phyloP scores from a whole-genome alignment of 2,113 vertebrate genomes.

The Arizona elegans region DNA sequence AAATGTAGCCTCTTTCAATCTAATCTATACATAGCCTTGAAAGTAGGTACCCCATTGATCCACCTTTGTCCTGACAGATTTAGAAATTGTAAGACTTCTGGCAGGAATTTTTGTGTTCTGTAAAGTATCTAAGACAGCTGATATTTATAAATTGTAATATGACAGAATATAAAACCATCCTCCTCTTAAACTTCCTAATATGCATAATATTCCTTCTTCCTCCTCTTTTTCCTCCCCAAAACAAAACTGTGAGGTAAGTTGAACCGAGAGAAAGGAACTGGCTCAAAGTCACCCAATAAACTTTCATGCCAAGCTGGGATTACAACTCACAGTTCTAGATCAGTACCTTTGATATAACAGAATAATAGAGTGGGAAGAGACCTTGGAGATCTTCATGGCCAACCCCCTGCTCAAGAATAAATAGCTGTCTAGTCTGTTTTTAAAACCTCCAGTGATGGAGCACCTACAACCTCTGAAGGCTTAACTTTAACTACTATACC shows the following conservation, averaged over 20 bases:
- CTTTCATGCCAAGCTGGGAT: too few species aligned
- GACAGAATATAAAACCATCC: neutral
- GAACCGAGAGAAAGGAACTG: too few species aligned
- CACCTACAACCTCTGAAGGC: neutral
- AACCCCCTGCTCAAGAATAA: neutral
- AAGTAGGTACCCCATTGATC: conserved; percentile 8
- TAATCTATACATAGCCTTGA: conserved; percentile 11
- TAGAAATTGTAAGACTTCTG: conserved; percentile 5
- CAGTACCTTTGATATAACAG: too few species aligned
- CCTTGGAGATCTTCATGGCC: too few species aligned
- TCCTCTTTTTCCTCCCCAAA: too few species aligned
- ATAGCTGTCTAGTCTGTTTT: neutral
- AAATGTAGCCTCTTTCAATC: conserved; percentile 27
- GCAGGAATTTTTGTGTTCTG: neutral
- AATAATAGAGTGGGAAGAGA: too few species aligned
- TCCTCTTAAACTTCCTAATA: neutral
- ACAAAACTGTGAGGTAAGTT: too few species aligned
- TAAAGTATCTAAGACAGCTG: neutral
- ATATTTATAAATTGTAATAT: neutral
- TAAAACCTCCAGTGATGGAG: neutral
- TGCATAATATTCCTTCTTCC: too few species aligned
- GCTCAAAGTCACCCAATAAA: too few species aligned
- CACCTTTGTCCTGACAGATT: conserved; percentile 8
- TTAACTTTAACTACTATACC: neutral
- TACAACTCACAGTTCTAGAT: too few species aligned